Conservation (phyloP, 2,888 invertebrate genomes). For the Apamea anceps region DNA sequence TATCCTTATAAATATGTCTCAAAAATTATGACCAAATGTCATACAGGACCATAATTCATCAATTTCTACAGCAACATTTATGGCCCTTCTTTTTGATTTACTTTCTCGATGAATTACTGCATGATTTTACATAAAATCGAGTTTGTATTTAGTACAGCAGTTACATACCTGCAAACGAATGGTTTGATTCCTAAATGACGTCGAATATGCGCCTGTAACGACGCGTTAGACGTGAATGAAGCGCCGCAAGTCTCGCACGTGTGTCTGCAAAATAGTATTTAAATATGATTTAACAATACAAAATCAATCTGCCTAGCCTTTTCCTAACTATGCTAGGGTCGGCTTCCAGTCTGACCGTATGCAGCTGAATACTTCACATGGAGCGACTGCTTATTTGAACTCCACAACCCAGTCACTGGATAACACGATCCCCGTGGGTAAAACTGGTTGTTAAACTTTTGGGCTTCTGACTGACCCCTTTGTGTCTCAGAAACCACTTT, state of each 20-base stretch:
- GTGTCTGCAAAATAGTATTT: slow-evolving; percentile 75
- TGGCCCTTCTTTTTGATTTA: not conserved
- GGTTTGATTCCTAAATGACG: slow-evolving; percentile 89
- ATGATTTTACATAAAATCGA: not conserved
- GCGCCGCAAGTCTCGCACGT: slow-evolving; percentile 88
- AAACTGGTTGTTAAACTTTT: not conserved
- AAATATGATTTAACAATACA: not conserved
- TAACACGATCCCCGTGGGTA: not conserved
- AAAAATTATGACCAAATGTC: not conserved
- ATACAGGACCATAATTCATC: not conserved
- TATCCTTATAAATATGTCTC: no score
- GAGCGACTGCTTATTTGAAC: not conserved
- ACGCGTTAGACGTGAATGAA: slow-evolving; percentile 88
- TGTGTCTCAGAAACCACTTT: not conserved
- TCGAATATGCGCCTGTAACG: slow-evolving; percentile 87
- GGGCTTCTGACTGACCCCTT: not conserved
- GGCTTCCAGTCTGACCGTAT: not conserved
- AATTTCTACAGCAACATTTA: no score
- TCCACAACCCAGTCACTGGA: not conserved
- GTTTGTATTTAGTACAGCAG: not conserved
- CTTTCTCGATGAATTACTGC: not conserved
- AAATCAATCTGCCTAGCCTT: not conserved
- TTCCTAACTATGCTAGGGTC: not conserved
- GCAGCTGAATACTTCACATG: not conserved
- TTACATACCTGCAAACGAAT: slow-evolving; percentile 87